Base-by-base conservation (phyloP, 2,888 invertebrate species). In the Tryphoninae sp. region DNA sequence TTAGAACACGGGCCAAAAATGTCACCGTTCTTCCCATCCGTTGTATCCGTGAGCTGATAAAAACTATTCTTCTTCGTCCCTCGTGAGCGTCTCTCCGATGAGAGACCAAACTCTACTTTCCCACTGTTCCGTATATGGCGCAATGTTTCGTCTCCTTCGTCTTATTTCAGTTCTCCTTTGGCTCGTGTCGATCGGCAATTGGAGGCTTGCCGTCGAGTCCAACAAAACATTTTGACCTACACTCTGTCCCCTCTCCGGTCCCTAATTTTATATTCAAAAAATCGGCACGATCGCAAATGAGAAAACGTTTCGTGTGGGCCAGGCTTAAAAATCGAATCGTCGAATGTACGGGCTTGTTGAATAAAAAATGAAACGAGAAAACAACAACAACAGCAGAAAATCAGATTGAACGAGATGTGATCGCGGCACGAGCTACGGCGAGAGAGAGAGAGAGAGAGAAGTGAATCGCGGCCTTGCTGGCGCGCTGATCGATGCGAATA, bases 111-210 rank as follows among this genome's bases (percentile, higher is more conserved):
- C 73, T 85, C 81, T 64, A 85, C 86, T 87, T 88, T 88, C 86
- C 84, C 85, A 87, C 81, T 85, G 84, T 76, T 67, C 84, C 86
- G 77, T 87, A 87, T 87, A 87, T 84, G 87, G 86, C 72, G 61
- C 76, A 76, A 71, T 65, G 45, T 80, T 71, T 71, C 26, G 53
- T 71, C 69, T 42, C 55, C 1, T 19, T 74, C 40, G 42, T 22
- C 40, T 22, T 11, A 61, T 23, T 6, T n/a, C 23, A 62, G 7
- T n/a, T 23, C 67, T 62, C 16, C 33, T 33, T 19, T 22, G 40
- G 61, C 13, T 59, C 61, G 9, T 40, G 61, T 58, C 49, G 58
- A 62, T 23, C 68, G 26, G 22, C 11, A 49, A 68, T 68, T 9
- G 26, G 42, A 8, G 11, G 74, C 49, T 59, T n/a, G n/a, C 58